Percentiles rank a stretch among this genome's conserved stretches.
Conservation (phyloP, 2,888 invertebrate genomes). For the Eupithecia inturbata region DNA sequence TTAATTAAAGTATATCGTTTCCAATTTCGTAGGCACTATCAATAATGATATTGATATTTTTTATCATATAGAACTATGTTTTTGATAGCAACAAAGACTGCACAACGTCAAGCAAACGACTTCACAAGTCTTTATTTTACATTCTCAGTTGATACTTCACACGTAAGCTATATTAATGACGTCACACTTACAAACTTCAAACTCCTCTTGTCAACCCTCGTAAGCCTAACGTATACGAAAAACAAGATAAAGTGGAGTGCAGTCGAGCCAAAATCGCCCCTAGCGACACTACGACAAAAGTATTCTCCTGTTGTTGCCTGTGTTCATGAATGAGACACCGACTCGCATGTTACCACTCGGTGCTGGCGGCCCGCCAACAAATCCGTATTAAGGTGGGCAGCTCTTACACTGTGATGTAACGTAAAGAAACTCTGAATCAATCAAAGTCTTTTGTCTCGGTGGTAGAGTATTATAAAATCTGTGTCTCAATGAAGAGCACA, state of each 20-base stretch:
- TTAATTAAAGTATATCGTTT: not conserved
- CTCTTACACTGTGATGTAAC: conserved; percentile 57
- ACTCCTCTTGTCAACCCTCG: conserved; percentile 25
- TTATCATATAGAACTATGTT: not conserved
- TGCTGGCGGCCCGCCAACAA: conserved; percentile 71
- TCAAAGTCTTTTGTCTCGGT: not conserved
- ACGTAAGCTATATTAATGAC: conserved; percentile 26
- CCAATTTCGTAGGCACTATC: not conserved
- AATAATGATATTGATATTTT: not conserved
- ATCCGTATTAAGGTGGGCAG: conserved; percentile 55
- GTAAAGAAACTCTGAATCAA: not conserved
- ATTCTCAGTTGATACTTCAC: not conserved
- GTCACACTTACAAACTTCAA: conserved; percentile 25
- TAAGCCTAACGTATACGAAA: conserved; percentile 32
- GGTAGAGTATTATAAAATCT: too few species aligned
- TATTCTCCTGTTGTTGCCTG: conserved; percentile 33
- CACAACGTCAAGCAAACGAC: not conserved
- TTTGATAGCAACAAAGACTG: not conserved
- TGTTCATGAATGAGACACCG: conserved; percentile 57
- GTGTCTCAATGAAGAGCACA: not conserved
- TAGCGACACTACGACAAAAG: conserved; percentile 35
- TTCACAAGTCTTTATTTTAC: not conserved
- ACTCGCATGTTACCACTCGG: conserved; percentile 52
- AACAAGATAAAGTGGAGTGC: conserved; percentile 37
- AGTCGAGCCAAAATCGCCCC: conserved; percentile 36